These are phyloP conservation scores for Ochotona princeps DNA, from an alignment of 2,113 vertebrate species.

Conservation along the genomic window DNA sequence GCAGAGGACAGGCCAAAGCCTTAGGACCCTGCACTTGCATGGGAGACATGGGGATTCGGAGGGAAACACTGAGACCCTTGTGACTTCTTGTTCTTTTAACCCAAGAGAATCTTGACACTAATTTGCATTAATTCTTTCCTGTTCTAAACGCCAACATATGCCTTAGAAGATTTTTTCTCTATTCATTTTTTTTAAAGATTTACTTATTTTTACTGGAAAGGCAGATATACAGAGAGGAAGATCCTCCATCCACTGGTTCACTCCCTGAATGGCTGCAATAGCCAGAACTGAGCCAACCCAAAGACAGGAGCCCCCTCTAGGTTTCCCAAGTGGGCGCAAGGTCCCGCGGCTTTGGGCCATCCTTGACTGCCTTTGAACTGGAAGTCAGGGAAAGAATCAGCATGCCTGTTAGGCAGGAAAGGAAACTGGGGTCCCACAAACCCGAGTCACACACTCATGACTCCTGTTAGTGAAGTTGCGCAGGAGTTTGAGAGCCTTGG, in stretches of 20 bases:
- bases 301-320: no score
- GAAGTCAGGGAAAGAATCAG: neutral
- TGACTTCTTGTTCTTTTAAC: neutral
- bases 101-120: neutral
- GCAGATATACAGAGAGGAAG: no score
- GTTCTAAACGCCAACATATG: neutral
- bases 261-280: no score
- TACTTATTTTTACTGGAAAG: no score
- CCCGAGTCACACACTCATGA: neutral
- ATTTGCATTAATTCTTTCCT: neutral
- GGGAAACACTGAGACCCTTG: neutral
- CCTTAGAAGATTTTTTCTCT: neutral
- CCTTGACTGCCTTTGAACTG: neutral
- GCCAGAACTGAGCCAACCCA: no score
- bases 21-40: no score
- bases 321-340: no score
- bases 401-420: slow-evolving; percentile 17
- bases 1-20: no score
- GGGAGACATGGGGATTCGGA: neutral
- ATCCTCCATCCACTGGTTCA: no score
- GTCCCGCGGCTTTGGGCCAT: no score
- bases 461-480: neutral
- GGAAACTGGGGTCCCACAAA: neutral
- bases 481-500: neutral
- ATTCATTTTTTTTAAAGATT: neutral